A percentile compares a stretch with the other conserved stretches of the same genome.
These are phyloP conservation scores for Microplitis mediator DNA, from an alignment of 1,140 invertebrate genomes.

Conservation along the genomic window DNA sequence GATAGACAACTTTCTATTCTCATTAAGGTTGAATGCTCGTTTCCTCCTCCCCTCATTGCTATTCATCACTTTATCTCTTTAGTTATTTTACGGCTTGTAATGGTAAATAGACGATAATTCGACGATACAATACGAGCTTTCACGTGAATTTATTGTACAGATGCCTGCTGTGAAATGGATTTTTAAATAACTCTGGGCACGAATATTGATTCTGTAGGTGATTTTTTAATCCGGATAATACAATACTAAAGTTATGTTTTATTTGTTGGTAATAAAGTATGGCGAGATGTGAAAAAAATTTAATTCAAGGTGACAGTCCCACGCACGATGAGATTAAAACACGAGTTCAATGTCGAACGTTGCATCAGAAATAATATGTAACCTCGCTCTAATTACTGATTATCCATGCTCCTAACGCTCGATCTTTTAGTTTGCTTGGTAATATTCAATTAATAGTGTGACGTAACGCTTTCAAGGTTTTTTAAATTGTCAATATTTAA, in stretches of 20 bases:
- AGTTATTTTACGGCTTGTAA: too few relatives aligned
- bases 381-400: conserved; percentile 24
- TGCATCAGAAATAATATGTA: conserved; percentile 8
- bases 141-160: background rate
- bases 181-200: background rate
- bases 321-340: conserved; percentile 2
- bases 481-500: too few relatives aligned
- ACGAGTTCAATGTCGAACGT: conserved; percentile 18
- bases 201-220: too few relatives aligned
- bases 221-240: background rate
- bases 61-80: conserved; percentile 3
- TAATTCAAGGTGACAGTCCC: background rate
- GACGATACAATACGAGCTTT: background rate
- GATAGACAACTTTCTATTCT: conserved; percentile 23
- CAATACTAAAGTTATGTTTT: background rate
- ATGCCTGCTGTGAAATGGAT: too few relatives aligned
- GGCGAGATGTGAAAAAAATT: background rate
- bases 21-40: conserved; percentile 4
- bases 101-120: too few relatives aligned
- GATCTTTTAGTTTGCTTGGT: background rate
- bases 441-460: background rate
- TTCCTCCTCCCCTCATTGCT: background rate
- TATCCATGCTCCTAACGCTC: background rate
- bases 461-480: too few relatives aligned
- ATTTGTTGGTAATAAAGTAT: too few relatives aligned